Evolutionary conservation across 2,113 vertebrate genomes (phyloP), one percentile per base, ranked within the genome.

Genomic region (Octodon degus): DNA sequence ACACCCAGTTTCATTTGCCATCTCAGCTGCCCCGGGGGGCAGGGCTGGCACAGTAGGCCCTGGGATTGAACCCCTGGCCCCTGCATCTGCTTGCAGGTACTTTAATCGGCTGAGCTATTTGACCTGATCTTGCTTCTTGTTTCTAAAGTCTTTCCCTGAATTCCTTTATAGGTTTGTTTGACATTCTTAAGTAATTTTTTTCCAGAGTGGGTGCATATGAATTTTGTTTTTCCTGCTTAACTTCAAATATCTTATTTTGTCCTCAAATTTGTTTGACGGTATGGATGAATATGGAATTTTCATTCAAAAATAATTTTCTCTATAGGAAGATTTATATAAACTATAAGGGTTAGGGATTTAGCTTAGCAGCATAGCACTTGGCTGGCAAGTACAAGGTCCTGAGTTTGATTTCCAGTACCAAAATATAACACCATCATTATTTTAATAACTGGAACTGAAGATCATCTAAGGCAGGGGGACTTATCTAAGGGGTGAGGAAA

Each of bases 201-300:
- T 70, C 63, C 63, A 82, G 58, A 76, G 32, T 34, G 65, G 5
- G 14, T 43, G 5, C 40, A 43, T 2, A 16, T 76, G 30, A 86
- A 55, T 90, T 90, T 79, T 34, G 63, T 37, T 37, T 25, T 72
- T 10, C 6, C 19, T 83, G 62, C 11, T 79, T 93, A 22, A 58
- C 55, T 83, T 90, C 62, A 77, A 27, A 50, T 72, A 25, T 79
- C 62, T 88, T 91, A 34, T 88, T 92, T 90, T 95, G 32, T 14
- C 40, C 5, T 88, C 50, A 89, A 11, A 82, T 50, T 91, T 79
- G 60, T 67, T 92, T 87, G 34, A 70, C 16, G 60, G 58, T 72
- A 43, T 82, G 20, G 24, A 20, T 85, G 25, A 74, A 68, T n/a
- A 50, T 43, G 27, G 53, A 72, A 53, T 92, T 94, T 90, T 90